phyloP scores from a whole-genome alignment of 2,888 invertebrate genomes.

The Acanthosepion esculentum region DNA sequence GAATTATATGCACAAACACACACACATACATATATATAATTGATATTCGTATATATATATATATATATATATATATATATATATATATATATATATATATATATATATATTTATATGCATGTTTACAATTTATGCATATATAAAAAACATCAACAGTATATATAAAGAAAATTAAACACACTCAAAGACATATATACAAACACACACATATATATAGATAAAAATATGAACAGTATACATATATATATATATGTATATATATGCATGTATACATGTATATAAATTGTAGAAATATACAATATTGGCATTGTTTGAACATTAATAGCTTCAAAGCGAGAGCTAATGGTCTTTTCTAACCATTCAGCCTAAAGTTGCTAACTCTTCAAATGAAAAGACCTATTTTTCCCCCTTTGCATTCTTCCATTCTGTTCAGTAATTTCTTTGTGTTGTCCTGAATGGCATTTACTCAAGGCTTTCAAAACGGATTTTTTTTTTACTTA shows the following conservation, averaged over 20 bases:
- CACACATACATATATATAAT: too few relatives aligned
- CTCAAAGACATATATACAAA: not conserved
- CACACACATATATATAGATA: not conserved
- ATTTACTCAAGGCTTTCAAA: not conserved
- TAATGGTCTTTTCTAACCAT: not conserved
- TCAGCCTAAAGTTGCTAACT: not conserved
- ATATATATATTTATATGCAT: not conserved
- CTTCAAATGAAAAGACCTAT: not conserved
- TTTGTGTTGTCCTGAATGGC: not conserved
- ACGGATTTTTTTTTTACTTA: too few relatives aligned
- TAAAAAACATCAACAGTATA: not conserved
- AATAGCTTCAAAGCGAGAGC: not conserved
- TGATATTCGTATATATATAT: too few relatives aligned
- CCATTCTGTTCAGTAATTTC: not conserved
- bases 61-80: too few relatives aligned
- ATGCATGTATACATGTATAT: not conserved
- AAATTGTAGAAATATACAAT: not conserved
- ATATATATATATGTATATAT: not conserved
- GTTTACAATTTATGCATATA: too few relatives aligned
- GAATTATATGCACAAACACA: too few relatives aligned
- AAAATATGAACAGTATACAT: too few relatives aligned
- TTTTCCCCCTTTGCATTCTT: not conserved
- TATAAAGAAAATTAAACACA: not conserved
- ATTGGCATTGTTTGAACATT: slow-evolving; percentile 20
- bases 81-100: not conserved